phyloP scores from a whole-genome alignment of 2,888 invertebrate species.

The Saturnia japonica region DNA sequence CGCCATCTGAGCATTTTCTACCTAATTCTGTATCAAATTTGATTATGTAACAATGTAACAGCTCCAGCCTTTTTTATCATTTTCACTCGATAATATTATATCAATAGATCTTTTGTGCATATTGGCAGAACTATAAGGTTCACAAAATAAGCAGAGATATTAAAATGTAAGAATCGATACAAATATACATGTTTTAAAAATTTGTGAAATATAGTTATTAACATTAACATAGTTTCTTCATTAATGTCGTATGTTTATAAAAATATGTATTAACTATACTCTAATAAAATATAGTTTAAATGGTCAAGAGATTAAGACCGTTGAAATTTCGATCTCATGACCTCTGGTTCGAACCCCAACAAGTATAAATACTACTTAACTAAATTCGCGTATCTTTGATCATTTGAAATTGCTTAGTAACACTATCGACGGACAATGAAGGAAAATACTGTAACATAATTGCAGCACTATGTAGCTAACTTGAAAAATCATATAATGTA shows the following conservation, averaged over 20 bases:
- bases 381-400: neutral
- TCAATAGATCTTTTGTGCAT: neutral
- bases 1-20: conserved; percentile 78
- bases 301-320: too few species aligned
- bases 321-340: neutral
- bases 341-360: neutral
- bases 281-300: too few species aligned
- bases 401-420: neutral
- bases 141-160: neutral
- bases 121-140: neutral
- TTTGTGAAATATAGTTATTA: too few species aligned
- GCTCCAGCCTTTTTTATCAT: conserved; percentile 25
- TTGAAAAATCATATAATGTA: neutral
- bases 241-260: too few species aligned
- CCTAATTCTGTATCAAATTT: conserved; percentile 78
- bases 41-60: conserved; percentile 70
- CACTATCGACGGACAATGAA: neutral
- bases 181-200: too few species aligned
- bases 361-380: neutral
- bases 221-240: too few species aligned
- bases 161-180: neutral
- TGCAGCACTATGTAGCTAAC: too few species aligned
- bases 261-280: too few species aligned
- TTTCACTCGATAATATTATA: neutral
- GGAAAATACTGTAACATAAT: neutral